Conservation (phyloP, 2,113 vertebrate species). For the Harpagus bidentatus region DNA sequence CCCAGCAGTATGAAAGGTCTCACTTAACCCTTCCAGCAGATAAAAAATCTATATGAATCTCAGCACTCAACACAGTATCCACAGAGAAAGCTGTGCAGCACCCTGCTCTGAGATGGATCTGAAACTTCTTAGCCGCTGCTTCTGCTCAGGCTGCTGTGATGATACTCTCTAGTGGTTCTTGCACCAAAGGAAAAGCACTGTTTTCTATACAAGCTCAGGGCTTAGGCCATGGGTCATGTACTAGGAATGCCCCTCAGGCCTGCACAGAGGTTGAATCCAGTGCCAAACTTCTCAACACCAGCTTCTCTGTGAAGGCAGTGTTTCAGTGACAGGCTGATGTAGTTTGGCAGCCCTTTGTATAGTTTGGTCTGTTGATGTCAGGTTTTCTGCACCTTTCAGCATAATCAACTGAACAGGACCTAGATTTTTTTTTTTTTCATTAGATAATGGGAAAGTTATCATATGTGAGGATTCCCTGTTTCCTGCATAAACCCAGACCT, state of each 20-base stretch:
- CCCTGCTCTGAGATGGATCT: neutral
- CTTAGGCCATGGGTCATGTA: neutral
- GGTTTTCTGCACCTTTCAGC: neutral
- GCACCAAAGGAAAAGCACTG: neutral
- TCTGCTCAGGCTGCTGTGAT: neutral
- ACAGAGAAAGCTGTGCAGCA: neutral
- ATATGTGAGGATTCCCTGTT: neutral
- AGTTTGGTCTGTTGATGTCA: neutral
- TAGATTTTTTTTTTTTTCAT: neutral
- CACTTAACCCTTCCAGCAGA: neutral
- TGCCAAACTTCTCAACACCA: neutral
- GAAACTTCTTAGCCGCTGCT: neutral
- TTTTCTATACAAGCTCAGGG: neutral
- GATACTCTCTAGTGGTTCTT: neutral
- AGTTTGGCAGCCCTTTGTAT: neutral
- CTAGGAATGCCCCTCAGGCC: neutral
- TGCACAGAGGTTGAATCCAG: neutral
- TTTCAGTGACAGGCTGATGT: neutral
- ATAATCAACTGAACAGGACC: neutral
- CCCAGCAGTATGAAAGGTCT: neutral
- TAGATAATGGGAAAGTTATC: neutral
- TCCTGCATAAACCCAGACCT: neutral
- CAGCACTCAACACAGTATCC: neutral
- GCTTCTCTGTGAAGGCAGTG: neutral
- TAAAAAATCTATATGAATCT: accelerated